These are phyloP conservation scores for Agrochola lychnidis DNA, from an alignment of 2,888 invertebrate genomes.

Conservation along the genomic window DNA sequence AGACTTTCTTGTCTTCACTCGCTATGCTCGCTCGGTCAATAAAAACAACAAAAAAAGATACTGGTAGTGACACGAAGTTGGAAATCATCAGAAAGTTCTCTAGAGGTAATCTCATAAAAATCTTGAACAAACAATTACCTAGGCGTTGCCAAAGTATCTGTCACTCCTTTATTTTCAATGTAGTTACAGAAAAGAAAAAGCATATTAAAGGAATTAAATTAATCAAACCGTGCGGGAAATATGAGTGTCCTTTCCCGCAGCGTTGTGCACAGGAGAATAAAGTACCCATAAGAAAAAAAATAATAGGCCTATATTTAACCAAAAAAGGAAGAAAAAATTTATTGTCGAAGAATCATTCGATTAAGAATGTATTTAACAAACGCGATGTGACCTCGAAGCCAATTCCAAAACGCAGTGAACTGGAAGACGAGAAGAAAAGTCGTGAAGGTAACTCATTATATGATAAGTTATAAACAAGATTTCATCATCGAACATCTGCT, in stretches of 20 bases:
- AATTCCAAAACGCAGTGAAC: background rate
- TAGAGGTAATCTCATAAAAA: conserved; percentile 6
- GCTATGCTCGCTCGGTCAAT: too few species aligned
- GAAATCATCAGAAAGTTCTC: background rate
- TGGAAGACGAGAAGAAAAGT: background rate
- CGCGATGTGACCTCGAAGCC: background rate
- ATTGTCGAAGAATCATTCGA: background rate
- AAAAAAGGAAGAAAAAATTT: conserved; percentile 8
- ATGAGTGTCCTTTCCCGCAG: background rate
- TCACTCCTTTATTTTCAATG: background rate
- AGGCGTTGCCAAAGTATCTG: background rate
- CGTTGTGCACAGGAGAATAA: too few species aligned
- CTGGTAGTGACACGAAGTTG: background rate
- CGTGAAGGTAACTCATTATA: background rate
- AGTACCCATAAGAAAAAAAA: background rate
- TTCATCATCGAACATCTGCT: background rate
- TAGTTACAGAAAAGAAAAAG: conserved; percentile 17
- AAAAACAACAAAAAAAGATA: background rate
- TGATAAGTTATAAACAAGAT: background rate
- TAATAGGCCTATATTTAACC: conserved; percentile 10
- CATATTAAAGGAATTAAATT: background rate
- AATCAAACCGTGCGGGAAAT: background rate
- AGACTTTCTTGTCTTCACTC: too few species aligned
- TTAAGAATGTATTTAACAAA: conserved; percentile 1
- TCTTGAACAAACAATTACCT: background rate